Evolutionary conservation across 2,113 vertebrate species (phyloP).

Genomic region (Perca fluviatilis): DNA sequence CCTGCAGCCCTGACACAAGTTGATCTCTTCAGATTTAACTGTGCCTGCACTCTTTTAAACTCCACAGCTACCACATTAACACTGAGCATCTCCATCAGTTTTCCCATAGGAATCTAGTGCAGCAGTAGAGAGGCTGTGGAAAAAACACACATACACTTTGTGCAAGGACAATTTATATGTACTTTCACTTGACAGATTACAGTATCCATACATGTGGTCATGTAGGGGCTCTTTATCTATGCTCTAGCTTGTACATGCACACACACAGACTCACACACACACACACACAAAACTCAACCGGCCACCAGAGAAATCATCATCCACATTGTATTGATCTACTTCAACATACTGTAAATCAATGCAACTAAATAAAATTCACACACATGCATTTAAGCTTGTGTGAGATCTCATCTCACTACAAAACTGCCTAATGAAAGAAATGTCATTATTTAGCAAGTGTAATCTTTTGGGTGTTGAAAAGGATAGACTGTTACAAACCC

Average conservation of each 20-base stretch:
- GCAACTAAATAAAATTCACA: slow-evolving; percentile 16
- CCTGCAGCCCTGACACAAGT: slow-evolving; percentile 68
- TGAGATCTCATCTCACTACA: slow-evolving; percentile 20
- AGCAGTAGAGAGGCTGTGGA: slow-evolving; percentile 23
- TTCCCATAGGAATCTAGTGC: slow-evolving; percentile 39
- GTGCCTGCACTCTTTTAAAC: slow-evolving; percentile 57
- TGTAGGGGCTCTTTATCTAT: slow-evolving; percentile 6
- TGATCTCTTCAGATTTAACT: slow-evolving; percentile 70
- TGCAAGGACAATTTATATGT: slow-evolving; percentile 27
- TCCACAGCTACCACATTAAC: slow-evolving; percentile 66
- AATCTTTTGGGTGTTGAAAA: slow-evolving; percentile 53
- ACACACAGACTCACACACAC: neutral
- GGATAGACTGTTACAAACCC: slow-evolving; percentile 31
- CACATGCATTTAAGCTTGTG: neutral
- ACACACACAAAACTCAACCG: neutral
- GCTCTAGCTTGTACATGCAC: neutral
- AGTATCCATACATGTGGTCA: slow-evolving; percentile 5
- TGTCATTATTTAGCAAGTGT: slow-evolving; percentile 33
- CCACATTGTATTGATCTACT: neutral
- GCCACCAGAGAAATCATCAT: slow-evolving; percentile 23
- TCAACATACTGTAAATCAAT: slow-evolving; percentile 11
- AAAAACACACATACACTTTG: slow-evolving; percentile 22
- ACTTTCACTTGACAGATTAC: slow-evolving; percentile 2
- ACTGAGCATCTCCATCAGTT: slow-evolving; percentile 51
- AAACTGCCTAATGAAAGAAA: slow-evolving; percentile 43